Conservation (phyloP, 2,888 invertebrate species). For the Pycnomerus fuliginosus region DNA sequence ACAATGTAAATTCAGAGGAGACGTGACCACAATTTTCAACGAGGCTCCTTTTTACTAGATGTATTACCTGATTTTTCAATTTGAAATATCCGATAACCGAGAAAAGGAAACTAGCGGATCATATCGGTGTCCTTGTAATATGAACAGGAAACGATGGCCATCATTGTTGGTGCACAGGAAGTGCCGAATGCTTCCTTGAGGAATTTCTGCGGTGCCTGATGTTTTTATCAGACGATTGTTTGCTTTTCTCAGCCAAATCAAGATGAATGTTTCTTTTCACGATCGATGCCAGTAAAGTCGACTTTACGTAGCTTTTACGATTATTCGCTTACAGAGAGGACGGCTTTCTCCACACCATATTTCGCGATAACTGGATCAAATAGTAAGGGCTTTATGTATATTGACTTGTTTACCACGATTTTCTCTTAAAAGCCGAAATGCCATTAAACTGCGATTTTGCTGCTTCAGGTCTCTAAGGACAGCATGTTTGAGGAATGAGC, state of each 20-base stretch:
- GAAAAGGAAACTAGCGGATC: too few species aligned
- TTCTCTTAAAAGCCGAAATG: constrained; percentile 1
- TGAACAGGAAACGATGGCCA: constrained; percentile 41
- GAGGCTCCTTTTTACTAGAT: too few species aligned
- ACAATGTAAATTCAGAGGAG: constrained; percentile 47
- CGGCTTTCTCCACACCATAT: constrained; percentile 16
- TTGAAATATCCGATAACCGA: too few species aligned
- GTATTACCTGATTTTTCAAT: too few species aligned
- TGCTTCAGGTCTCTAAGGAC: too few species aligned
- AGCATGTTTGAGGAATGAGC: too few species aligned
- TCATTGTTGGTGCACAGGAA: constrained; percentile 40
- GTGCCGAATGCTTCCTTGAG: constrained; percentile 37
- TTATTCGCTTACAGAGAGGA: constrained; percentile 37
- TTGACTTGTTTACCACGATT: too few species aligned
- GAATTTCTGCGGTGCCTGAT: constrained; percentile 34
- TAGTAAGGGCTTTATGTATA: constrained; percentile 3
- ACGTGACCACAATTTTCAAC: constrained; percentile 45
- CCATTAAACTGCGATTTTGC: too few species aligned
- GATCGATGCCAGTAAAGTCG: constrained; percentile 16
- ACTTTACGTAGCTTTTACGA: constrained; percentile 34
- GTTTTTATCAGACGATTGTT: constrained; percentile 41
- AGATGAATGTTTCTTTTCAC: constrained; percentile 39
- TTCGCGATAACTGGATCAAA: constrained; percentile 31
- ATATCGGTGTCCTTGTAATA: neutral
- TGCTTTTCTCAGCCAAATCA: constrained; percentile 36